Evolutionary conservation across 2,888 invertebrate genomes (phyloP), one percentile per base, ranked within the genome.

Genomic region (Seira ritae): DNA sequence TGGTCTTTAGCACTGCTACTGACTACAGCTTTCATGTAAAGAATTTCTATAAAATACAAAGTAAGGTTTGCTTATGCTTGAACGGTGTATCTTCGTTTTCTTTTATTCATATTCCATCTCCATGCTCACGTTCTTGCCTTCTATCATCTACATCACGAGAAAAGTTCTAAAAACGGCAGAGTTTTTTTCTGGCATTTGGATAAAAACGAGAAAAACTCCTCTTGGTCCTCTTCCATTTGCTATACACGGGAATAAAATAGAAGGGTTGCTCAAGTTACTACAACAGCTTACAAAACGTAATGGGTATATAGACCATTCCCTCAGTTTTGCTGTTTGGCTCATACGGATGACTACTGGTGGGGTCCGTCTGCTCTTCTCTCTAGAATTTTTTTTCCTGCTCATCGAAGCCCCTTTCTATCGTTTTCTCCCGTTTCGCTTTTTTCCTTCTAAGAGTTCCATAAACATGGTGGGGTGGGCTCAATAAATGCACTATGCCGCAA

Each of bases 221-320:
- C 60, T 6, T 60, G 10, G 17, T 60, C 60, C 15, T 60, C 60
- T n/a, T 60, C 60, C 42, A 6, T 8, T 42, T 42, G 60, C 60
- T 42, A 55, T 55, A 62, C 67, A 70, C 67, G 69, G 31, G 76
- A 67, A 76, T 31, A 62, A 60, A 72, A 46, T 66, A 24, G 65
- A 76, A 70, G 75, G 81, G 75, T 80, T 74, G 24, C 80, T 73
- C 72, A 74, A 70, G 67, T 78, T 62, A 42, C 42, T 8, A 42
- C n/a, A 42, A 22, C 19, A 62, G 62, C n/a, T n/a, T 81, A 77
- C 76, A 82, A 62, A 82, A 77, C 76, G 70, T 72, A 71, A 76
- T 76, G 81, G 76, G 75, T 82, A 76, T 82, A 82, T 82, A 76
- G 76, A 82, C 81, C 81, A 76, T 72, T 76, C 81, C 76, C 81